Percentiles rank a stretch among this genome's conserved stretches.
phyloP scores from a whole-genome alignment of 2,797 vertebrate genomes.

The Oreonectes daqikongensis region DNA sequence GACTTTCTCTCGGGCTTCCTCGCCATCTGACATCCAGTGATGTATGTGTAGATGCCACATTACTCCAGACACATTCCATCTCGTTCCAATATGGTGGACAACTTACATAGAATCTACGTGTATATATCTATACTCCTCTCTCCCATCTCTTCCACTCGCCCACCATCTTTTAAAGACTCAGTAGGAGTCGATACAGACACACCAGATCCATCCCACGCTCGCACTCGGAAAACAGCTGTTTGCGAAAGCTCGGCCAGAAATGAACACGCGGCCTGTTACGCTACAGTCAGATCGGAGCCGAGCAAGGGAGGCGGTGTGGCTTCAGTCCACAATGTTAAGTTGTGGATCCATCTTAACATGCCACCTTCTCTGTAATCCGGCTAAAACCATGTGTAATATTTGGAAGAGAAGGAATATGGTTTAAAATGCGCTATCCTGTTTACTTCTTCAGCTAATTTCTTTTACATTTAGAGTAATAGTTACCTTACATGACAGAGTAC shows the following conservation, averaged over 20 bases:
- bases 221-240: constrained; percentile 48
- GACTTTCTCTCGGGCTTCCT: constrained; percentile 55
- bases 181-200: constrained; percentile 36
- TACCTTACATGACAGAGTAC: too few species aligned
- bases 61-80: too few species aligned
- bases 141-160: constrained; percentile 10
- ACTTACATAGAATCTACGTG: neutral
- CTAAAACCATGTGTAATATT: neutral
- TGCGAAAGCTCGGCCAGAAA: constrained; percentile 44
- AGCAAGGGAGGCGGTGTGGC: neutral
- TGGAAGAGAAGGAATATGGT: neutral
- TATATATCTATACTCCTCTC: neutral
- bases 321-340: neutral
- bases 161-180: constrained; percentile 34
- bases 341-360: neutral
- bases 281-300: constrained; percentile 17
- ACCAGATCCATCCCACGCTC: constrained; percentile 43
- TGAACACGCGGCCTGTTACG: constrained; percentile 25
- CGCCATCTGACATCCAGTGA: neutral
- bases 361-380: neutral
- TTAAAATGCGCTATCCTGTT: too few species aligned
- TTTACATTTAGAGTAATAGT: too few species aligned
- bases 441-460: too few species aligned
- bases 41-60: too few species aligned
- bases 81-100: too few species aligned